Evolutionary conservation across 2,113 vertebrate genomes (phyloP), one percentile per base, ranked within the genome.

Genomic region (Dromaius novaehollandiae): DNA sequence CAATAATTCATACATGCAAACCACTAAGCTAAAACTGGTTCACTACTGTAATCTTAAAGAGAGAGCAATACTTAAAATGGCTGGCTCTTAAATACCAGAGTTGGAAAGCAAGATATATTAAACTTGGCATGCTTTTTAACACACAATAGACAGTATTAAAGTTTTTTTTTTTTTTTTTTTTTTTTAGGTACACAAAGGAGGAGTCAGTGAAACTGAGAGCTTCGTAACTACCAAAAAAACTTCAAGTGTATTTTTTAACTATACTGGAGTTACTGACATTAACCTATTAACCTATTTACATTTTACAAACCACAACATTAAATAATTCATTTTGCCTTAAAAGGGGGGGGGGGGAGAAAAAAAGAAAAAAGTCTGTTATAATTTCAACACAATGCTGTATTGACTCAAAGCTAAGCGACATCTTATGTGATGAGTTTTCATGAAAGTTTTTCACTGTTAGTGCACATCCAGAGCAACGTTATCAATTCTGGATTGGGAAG

Each of bases 1-100:
- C 82, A 78, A 84, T 84, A 82, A 94, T 93, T 91, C 82, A 56
- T 85, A 95, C 46, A 80, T 91, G 87, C 91, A 96, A 95, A 91
- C 78, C 79, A 64, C 75, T 46, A 56, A 74, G 58, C 81, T 89
- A 79, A 82, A 96, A 90, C 61, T 40, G 36, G 22, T 77, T 89
- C 78, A 58, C 38, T 82, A 91, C 48, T 89, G 53, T 10, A 46
- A 89, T 64, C 77, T 90, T 40, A 4, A 7, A 70, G 87, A 65
- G 0, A 51, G 40, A 81, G 34, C 16, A 85, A 38, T 25, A 63
- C 24, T 73, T 51, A 3, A 82, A 94, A 69, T 25, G 55, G 32
- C 20, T 91, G 34, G 15, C 30, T 92, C 78, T 58, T 38, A 82
- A 82, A 69, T 1, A 20, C 15, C 77, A 68, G 20, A 1, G 0